Percentiles rank a stretch among this genome's conserved stretches.
These are phyloP conservation scores for Coilia nasus DNA, from an alignment of 2,797 vertebrate genomes.

Conservation along the genomic window DNA sequence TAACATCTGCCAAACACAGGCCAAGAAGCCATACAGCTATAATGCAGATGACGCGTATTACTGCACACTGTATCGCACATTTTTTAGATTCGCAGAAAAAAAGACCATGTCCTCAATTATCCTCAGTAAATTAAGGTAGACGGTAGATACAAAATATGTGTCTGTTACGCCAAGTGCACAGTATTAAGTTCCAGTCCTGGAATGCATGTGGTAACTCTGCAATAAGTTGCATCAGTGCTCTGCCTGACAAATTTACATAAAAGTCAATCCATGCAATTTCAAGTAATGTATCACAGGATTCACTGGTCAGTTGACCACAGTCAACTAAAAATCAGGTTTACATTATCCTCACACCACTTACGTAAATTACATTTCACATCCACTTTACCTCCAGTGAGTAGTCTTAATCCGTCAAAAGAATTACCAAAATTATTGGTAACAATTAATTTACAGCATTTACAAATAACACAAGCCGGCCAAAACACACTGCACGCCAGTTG, in stretches of 20 bases:
- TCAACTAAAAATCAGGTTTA: neutral
- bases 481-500: neutral
- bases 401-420: neutral
- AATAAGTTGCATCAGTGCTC: neutral
- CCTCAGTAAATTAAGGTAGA: no score
- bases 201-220: neutral
- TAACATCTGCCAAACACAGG: no score
- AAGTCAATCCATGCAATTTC: neutral
- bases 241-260: neutral
- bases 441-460: neutral
- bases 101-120: no score
- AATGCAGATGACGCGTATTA: no score
- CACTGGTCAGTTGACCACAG: neutral
- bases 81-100: no score
- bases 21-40: no score
- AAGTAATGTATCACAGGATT: neutral
- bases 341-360: neutral
- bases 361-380: neutral
- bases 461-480: neutral
- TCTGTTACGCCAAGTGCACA: neutral
- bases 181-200: neutral
- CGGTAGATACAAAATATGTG: no score
- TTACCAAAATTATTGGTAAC: neutral
- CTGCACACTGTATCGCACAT: no score
- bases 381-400: constrained; percentile 1